These are phyloP conservation scores for Acanthoscelides obtectus DNA, from an alignment of 2,888 invertebrate species.

Conservation along the genomic window DNA sequence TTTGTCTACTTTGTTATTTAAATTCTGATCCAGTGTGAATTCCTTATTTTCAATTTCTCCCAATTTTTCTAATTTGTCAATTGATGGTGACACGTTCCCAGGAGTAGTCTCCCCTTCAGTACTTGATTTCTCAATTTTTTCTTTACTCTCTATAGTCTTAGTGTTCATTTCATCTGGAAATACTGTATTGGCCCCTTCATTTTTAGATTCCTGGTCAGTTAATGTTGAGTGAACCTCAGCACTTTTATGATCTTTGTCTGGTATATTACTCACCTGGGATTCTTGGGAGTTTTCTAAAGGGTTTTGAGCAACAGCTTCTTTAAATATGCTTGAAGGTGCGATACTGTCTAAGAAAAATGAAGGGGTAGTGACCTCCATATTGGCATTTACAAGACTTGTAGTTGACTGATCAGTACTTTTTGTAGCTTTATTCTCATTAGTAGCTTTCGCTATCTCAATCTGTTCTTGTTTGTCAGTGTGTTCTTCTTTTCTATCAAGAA, in stretches of 20 bases:
- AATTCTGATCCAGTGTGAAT: background rate
- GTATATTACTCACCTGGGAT: background rate
- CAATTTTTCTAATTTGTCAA: background rate
- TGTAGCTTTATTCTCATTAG: too few species aligned
- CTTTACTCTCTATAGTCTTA: background rate
- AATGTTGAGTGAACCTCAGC: background rate
- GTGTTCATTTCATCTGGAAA: background rate
- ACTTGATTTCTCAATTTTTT: background rate
- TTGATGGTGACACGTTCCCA: background rate
- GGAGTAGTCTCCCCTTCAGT: too few species aligned
- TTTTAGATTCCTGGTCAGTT: background rate
- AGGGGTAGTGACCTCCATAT: slow-evolving; percentile 8
- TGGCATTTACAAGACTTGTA: too few species aligned
- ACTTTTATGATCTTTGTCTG: background rate
- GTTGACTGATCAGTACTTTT: too few species aligned
- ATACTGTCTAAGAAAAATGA: slow-evolving; percentile 6
- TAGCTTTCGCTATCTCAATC: too few species aligned
- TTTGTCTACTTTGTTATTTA: background rate
- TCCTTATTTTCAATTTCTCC: background rate
- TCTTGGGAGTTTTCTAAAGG: slow-evolving; percentile 7
- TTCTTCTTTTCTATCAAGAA: background rate
- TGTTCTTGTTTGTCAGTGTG: background rate
- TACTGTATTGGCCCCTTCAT: background rate
- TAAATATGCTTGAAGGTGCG: slow-evolving; percentile 5
- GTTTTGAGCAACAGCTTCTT: slow-evolving; percentile 18